These are phyloP conservation scores for Ormyrus labotus DNA, from an alignment of 2,888 invertebrate genomes.

Conservation along the genomic window DNA sequence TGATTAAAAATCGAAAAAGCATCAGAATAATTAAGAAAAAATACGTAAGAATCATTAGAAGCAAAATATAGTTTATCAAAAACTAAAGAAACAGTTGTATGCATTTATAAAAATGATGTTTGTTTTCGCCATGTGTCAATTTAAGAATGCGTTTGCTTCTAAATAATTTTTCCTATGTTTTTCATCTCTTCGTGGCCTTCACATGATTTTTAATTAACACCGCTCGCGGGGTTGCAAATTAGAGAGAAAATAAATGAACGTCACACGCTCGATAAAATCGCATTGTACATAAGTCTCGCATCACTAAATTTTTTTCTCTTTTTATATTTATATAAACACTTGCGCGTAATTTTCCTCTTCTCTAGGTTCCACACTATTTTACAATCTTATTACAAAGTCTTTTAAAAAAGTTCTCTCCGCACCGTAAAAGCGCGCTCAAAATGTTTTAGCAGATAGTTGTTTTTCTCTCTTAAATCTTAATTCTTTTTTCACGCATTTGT, in stretches of 20 bases:
- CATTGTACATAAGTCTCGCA: slow-evolving; percentile 51
- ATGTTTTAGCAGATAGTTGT: slow-evolving; percentile 45
- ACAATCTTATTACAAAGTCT: slow-evolving; percentile 71
- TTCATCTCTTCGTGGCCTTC: slow-evolving; percentile 19
- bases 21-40: slow-evolving; percentile 14
- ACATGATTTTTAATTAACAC: slow-evolving; percentile 35
- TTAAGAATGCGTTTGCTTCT: slow-evolving; percentile 38
- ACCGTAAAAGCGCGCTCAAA: slow-evolving; percentile 45
- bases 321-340: slow-evolving; percentile 48
- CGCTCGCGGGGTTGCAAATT: slow-evolving; percentile 32
- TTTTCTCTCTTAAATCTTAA: slow-evolving; percentile 29
- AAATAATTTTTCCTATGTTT: slow-evolving; percentile 14
- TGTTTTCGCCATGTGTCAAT: slow-evolving; percentile 35
- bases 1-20: slow-evolving; percentile 22
- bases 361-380: slow-evolving; percentile 57
- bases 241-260: slow-evolving; percentile 53
- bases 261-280: slow-evolving; percentile 51
- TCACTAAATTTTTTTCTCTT: slow-evolving; percentile 44
- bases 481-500: slow-evolving; percentile 30
- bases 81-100: slow-evolving; percentile 33
- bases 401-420: slow-evolving; percentile 66
- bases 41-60: neutral
- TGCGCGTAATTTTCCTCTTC: slow-evolving; percentile 47
- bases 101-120: slow-evolving; percentile 32
- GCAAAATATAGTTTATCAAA: slow-evolving; percentile 38